These are phyloP conservation scores for Gryllus longicercus DNA, from an alignment of 2,888 invertebrate genomes.

Conservation along the genomic window DNA sequence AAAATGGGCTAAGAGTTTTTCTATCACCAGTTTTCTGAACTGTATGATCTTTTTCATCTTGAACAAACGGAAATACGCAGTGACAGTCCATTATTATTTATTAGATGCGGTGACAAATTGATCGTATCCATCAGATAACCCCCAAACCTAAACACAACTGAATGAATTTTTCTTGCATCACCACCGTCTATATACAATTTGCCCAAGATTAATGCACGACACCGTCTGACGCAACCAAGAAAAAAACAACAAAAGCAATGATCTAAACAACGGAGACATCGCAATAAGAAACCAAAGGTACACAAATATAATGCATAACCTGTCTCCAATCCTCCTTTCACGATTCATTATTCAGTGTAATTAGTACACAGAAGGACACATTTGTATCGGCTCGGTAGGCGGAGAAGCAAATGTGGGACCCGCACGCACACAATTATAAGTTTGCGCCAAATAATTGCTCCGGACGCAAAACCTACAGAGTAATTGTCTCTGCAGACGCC, in stretches of 20 bases:
- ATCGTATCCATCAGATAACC: too few relatives aligned
- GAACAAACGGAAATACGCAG: too few relatives aligned
- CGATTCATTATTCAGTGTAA: background rate
- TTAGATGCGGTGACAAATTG: too few relatives aligned
- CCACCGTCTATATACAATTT: too few relatives aligned
- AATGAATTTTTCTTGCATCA: too few relatives aligned
- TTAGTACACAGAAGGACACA: background rate
- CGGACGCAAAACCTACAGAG: constrained; percentile 17
- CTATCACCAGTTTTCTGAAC: too few relatives aligned
- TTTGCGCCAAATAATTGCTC: background rate
- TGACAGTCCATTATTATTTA: too few relatives aligned
- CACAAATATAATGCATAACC: background rate
- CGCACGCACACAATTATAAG: constrained; percentile 6
- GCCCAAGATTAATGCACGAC: too few relatives aligned
- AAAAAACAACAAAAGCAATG: background rate
- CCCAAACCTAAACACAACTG: too few relatives aligned
- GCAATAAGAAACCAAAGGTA: background rate
- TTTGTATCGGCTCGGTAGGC: background rate
- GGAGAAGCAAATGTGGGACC: background rate
- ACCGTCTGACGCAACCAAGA: background rate
- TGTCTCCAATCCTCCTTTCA: constrained; percentile 9
- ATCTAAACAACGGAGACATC: background rate
- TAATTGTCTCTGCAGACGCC: background rate
- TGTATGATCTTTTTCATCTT: too few relatives aligned
- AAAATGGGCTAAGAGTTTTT: too few relatives aligned